Evolutionary conservation across 2,113 vertebrate genomes (phyloP), one percentile per base, ranked within the genome.

Genomic region (Nothoprocta pentlandii): DNA sequence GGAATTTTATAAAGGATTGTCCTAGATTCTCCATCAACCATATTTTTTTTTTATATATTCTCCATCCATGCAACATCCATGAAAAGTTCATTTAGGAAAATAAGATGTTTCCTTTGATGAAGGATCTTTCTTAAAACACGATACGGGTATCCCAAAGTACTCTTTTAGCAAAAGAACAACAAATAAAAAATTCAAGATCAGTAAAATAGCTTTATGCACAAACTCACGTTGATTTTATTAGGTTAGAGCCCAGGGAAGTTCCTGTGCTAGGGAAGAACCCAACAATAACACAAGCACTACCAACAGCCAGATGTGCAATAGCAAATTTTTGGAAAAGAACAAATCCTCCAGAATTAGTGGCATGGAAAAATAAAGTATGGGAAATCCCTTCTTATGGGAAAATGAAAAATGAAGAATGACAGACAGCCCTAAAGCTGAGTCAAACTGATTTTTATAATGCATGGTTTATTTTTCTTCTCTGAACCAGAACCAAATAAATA

Each of bases 171-270:
- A 5, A 39, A 91, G 86, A 85, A n/a, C 9, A 59, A 53, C 22
- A 36, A 59, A 89, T 1, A 58, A 30, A 85, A 44, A 49, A 66
- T 9, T 69, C 44, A 70, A 36, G 54, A 73, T 66, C 41, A 75
- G 44, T 58, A 59, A 89, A 81, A 10, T 5, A 71, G 73, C 25
- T 85, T 73, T 54, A 67, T 1, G 19, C 36, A 80, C 67, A 90
- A 49, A 59, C 34, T 87, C 68, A 80, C 34, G 54, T 17, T 63
- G 68, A 73, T 85, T 92, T 89, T 41, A 85, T 76, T 85, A 26
- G 4, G 12, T 77, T 80, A 92, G 42, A 85, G 69, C 22, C 49
- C 68, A 88, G 88, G 42, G 47, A 89, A 92, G 92, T 83, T 71
- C 56, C 68, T 67, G 21, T 10, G 32, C 10, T 90, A 51, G 32